Evolutionary conservation across 2,113 vertebrate species (phyloP).

Genomic region (Pterocles gutturalis): DNA sequence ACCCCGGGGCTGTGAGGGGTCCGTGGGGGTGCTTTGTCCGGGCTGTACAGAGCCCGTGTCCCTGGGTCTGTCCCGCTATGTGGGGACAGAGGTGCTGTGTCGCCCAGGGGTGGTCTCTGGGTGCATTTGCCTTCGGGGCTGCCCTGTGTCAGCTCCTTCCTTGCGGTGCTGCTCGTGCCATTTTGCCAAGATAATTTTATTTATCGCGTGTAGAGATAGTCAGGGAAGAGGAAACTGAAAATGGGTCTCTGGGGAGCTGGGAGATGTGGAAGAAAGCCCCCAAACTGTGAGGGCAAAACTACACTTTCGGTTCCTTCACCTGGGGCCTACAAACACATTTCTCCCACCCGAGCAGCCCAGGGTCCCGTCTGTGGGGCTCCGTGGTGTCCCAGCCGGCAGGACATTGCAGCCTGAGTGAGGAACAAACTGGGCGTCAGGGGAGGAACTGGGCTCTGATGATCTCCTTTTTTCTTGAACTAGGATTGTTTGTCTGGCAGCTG

Average conservation of each 20-base stretch:
- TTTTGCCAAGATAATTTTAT: neutral
- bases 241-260: rapidly evolving
- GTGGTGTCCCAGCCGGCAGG: neutral
- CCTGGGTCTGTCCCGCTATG: rapidly evolving
- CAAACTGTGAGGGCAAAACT: rapidly evolving
- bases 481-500: conserved; percentile 74
- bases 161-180: neutral
- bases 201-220: rapidly evolving
- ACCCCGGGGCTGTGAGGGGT: neutral
- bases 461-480: neutral
- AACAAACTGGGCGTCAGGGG: neutral
- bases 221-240: neutral
- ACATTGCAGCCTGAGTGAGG: neutral
- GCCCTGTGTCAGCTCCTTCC: neutral
- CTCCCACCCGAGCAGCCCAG: rapidly evolving
- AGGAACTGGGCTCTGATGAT: neutral
- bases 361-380: neutral
- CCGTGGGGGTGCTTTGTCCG: no score
- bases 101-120: rapidly evolving
- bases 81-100: rapidly evolving
- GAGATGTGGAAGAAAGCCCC: neutral
- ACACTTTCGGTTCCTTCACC: rapidly evolving
- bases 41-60: rapidly evolving
- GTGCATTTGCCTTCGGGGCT: neutral
- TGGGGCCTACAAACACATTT: neutral